These are phyloP conservation scores for Pituophis catenifer DNA, from an alignment of 2,113 vertebrate species.

Conservation along the genomic window DNA sequence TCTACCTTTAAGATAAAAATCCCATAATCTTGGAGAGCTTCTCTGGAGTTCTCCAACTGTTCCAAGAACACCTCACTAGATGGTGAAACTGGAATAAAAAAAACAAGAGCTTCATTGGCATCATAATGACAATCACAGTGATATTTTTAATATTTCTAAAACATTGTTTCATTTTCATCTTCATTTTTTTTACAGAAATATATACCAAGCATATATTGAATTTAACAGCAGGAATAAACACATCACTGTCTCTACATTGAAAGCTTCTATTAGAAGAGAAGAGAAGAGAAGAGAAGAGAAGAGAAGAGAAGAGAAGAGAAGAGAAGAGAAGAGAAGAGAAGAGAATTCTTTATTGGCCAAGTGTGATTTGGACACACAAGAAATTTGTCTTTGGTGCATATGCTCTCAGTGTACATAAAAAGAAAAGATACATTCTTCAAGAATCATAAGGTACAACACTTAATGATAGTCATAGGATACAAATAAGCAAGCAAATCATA, in stretches of 20 bases:
- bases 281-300: no score
- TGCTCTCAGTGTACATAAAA: no score
- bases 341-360: no score
- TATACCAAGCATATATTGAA: not conserved
- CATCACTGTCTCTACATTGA: not conserved
- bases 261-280: no score
- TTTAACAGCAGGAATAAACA: not conserved
- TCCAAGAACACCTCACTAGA: constrained; percentile 77
- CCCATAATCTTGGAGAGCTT: constrained; percentile 85
- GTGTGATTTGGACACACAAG: no score
- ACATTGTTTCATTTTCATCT: not conserved
- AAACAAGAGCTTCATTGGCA: not conserved
- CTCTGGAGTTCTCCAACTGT: constrained; percentile 80
- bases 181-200: not conserved
- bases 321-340: no score
- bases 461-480: no score
- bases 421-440: no score
- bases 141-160: not conserved
- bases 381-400: no score
- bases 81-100: constrained; percentile 73
- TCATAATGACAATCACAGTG: not conserved
- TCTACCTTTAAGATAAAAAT: constrained; percentile 86
- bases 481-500: no score
- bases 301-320: no score
- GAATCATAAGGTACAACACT: no score